A percentile compares a stretch with the other conserved stretches of the same genome.
These are phyloP conservation scores for Syritta pipiens DNA, from an alignment of 2,888 invertebrate species.

Conservation along the genomic window DNA sequence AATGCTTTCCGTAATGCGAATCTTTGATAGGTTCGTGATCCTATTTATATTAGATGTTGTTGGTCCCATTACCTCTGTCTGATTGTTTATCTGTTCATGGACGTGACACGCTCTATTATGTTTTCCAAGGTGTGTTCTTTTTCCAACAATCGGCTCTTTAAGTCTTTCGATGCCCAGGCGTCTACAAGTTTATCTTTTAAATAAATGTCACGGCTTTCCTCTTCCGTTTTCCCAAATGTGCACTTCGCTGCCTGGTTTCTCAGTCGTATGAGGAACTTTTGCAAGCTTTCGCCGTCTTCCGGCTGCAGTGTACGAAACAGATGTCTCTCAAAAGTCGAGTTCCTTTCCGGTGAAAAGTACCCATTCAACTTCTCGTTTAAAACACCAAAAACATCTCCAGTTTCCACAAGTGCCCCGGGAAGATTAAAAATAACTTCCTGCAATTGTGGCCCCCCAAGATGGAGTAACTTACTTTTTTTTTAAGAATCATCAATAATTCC, in stretches of 20 bases:
- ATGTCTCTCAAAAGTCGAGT: constrained; percentile 72
- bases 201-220: constrained; percentile 51
- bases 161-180: constrained; percentile 52
- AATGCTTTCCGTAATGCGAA: no score
- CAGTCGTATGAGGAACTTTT: constrained; percentile 73
- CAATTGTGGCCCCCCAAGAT: constrained; percentile 38
- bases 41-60: no score
- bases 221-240: constrained; percentile 38
- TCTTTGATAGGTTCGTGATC: no score
- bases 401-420: constrained; percentile 18
- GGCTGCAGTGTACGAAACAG: constrained; percentile 72
- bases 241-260: constrained; percentile 52
- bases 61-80: constrained; percentile 21
- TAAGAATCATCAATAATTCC: background rate
- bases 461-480: background rate
- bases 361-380: constrained; percentile 58
- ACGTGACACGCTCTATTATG: constrained; percentile 59
- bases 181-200: constrained; percentile 64
- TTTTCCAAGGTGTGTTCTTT: constrained; percentile 33
- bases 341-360: constrained; percentile 68
- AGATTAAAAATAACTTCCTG: constrained; percentile 30
- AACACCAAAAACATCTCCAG: constrained; percentile 52
- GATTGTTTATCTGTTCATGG: constrained; percentile 35
- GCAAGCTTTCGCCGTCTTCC: constrained; percentile 73
- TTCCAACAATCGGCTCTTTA: constrained; percentile 65